These are phyloP conservation scores for Characodon lateralis DNA, from an alignment of 2,797 vertebrate species.

Conservation along the genomic window DNA sequence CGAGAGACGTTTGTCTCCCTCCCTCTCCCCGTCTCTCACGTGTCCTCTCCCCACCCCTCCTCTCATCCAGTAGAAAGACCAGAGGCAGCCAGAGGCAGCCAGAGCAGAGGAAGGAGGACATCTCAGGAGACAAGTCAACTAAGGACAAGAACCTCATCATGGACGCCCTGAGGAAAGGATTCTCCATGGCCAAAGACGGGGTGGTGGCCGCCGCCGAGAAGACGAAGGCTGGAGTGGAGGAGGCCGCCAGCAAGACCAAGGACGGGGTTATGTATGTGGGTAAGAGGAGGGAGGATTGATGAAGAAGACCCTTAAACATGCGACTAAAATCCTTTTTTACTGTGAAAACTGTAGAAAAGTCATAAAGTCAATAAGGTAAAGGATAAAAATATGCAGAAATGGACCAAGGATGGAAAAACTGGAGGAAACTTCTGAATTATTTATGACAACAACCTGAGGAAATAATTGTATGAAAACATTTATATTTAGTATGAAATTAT, in stretches of 20 bases:
- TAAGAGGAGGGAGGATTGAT: constrained; percentile 47
- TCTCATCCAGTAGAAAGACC: constrained; percentile 38
- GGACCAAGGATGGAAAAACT: not conserved
- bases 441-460: too few relatives aligned
- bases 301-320: too few relatives aligned
- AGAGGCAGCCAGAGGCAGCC: constrained; percentile 33
- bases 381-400: constrained; percentile 1
- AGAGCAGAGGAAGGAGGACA: constrained; percentile 9
- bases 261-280: constrained; percentile 95
- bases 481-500: too few relatives aligned
- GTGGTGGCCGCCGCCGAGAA: constrained; percentile 95
- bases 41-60: constrained; percentile 21
- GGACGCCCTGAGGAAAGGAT: constrained; percentile 94
- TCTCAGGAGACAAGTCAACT: not conserved
- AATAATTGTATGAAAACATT: too few relatives aligned
- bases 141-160: constrained; percentile 65
- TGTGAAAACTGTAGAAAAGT: not conserved
- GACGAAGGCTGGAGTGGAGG: constrained; percentile 94
- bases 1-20: not conserved
- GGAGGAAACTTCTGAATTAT: not conserved
- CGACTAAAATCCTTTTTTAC: not conserved
- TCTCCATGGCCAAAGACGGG: constrained; percentile 93
- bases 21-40: constrained; percentile 10
- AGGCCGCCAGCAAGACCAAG: constrained; percentile 94
- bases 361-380: not conserved